Evolutionary conservation across 2,113 vertebrate genomes (phyloP), one percentile per base, ranked within the genome.

Genomic region (Ornithorhynchus anatinus): DNA sequence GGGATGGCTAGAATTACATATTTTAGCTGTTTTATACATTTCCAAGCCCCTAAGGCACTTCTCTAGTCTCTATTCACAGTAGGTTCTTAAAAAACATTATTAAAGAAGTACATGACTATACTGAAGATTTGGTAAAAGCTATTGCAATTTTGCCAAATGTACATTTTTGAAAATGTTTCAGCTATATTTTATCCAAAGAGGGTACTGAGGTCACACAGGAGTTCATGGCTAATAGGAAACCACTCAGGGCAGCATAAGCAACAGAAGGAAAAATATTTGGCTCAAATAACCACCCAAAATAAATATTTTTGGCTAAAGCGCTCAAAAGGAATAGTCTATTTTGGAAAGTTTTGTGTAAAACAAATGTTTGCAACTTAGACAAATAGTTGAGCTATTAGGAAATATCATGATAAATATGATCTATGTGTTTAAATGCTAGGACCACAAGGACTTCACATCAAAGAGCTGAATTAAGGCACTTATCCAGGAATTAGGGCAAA

Each of bases 191-290:
- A 58, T 42, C 25, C 45, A 67, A 33, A 27, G n/a, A 66, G 66
- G 25, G 7, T 33, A 23, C 27, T 58, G 25, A n/a, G 10, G 45
- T 61, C n/a, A 45, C 31, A 61, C 38, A 80, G 72, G 22, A 67
- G 19, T 51, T 58, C 59, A 35, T 69, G 48, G 12, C 36, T 72
- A 58, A 75, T 60, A 45, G 40, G 52, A 20, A 29, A 62, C 74
- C 44, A 53, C 22, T 13, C 31, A 44, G 42, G 36, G 43, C 74
- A 80, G 6, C 22, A 70, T 17, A 23, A 64, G 16, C 13, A 84
- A 61, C 80, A 84, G 78, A 80, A 79, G 73, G 78, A 77, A 75
- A 71, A 43, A 75, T 52, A 85, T 67, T 75, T 79, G 80, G 70
- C 51, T 45, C 54, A 73, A 48, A 15, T 22, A 50, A 59, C 44